Evolutionary conservation across 30 jellyfish, hydroid and myxozoan species (phyloP).

Genomic region (Clytia hemisphaerica): DNA sequence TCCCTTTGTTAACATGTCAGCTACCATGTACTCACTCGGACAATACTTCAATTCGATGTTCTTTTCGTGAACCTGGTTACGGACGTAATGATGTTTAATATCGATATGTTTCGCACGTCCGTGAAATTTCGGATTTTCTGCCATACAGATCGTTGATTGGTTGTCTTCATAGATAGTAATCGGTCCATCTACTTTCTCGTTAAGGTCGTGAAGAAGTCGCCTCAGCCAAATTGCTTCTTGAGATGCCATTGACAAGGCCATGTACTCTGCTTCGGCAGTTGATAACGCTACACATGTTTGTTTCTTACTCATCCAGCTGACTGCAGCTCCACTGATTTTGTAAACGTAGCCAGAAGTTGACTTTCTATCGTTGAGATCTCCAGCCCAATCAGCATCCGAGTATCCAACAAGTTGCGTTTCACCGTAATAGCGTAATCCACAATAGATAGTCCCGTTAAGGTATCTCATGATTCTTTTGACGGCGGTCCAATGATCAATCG

Average conservation of each 20-base stretch:
- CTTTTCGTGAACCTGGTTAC: too few relatives aligned
- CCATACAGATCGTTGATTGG: slow-evolving; percentile 30
- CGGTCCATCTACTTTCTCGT: neutral
- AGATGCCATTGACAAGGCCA: slow-evolving; percentile 21
- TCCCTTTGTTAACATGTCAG: slow-evolving; percentile 47
- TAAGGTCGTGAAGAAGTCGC: slow-evolving; percentile 6
- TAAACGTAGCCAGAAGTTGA: slow-evolving; percentile 22
- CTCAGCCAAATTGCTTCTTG: slow-evolving; percentile 47
- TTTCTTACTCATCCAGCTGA: slow-evolving; percentile 45
- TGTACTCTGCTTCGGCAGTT: slow-evolving; percentile 44
- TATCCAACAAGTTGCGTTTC: neutral
- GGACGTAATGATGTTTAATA: slow-evolving; percentile 22
- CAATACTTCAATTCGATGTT: slow-evolving; percentile 31
- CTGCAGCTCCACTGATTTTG: slow-evolving; percentile 14
- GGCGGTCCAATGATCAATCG: slow-evolving; percentile 37
- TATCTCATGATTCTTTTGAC: slow-evolving; percentile 51
- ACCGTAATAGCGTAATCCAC: neutral
- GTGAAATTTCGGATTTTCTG: slow-evolving; percentile 35
- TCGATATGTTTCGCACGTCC: slow-evolving; percentile 43
- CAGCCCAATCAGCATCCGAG: slow-evolving; percentile 63
- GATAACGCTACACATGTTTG: slow-evolving; percentile 42
- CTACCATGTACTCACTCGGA: slow-evolving; percentile 43
- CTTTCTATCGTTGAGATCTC: slow-evolving; percentile 32
- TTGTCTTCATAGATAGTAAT: too few relatives aligned
- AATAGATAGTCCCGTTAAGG: slow-evolving; percentile 31